Conservation (phyloP, 2,797 vertebrate species). For the Anabacerthia variegaticeps region DNA sequence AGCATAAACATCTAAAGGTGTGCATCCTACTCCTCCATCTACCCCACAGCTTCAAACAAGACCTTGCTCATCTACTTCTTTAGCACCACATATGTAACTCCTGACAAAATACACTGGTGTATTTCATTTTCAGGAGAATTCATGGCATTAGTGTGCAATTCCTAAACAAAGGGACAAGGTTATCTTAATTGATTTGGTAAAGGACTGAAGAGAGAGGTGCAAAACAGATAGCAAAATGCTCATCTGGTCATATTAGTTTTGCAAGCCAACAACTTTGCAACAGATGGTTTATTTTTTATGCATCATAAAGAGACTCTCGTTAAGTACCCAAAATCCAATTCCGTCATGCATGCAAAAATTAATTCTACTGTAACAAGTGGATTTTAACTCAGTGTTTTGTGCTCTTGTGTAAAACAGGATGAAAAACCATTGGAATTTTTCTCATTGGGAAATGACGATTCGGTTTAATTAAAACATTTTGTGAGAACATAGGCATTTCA, state of each 20-base stretch:
- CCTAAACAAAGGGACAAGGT: background rate
- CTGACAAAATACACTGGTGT: background rate
- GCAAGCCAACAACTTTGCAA: background rate
- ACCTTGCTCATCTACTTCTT: background rate
- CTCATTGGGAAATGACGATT: slow-evolving; percentile 31
- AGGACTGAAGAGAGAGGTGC: background rate
- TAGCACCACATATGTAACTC: background rate
- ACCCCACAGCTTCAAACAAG: background rate
- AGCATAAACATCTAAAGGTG: background rate
- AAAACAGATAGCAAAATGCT: background rate
- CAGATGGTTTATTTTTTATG: background rate
- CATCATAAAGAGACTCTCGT: background rate
- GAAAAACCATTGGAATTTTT: background rate
- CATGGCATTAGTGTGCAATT: background rate
- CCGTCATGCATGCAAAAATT: background rate
- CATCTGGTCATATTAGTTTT: background rate
- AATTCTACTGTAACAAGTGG: slow-evolving; percentile 13
- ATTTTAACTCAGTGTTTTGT: slow-evolving; percentile 1
- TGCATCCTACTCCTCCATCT: background rate
- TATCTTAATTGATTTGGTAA: background rate
- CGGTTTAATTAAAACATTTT: slow-evolving; percentile 50
- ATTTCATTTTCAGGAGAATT: background rate
- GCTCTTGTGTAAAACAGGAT: background rate
- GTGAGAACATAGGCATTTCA: slow-evolving; percentile 26
- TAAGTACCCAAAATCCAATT: background rate